phyloP scores from a whole-genome alignment of 1,140 invertebrate species.

The Propsilocerus akamusi region DNA sequence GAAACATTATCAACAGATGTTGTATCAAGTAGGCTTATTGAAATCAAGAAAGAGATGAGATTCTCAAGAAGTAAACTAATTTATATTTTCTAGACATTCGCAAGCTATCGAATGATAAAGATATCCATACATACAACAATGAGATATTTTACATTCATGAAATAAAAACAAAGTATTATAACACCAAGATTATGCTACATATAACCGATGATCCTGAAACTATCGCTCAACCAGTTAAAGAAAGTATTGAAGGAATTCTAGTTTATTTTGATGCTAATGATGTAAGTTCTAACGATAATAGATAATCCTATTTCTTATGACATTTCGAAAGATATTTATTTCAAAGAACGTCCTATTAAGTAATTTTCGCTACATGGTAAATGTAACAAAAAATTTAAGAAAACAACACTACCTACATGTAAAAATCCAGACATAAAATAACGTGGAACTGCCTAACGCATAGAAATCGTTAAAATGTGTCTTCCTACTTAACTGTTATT shows the following conservation, averaged over 20 bases:
- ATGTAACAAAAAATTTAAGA: not conserved
- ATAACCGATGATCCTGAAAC: not conserved
- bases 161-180: slow-evolving; percentile 7
- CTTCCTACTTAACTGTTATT: no score
- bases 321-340: not conserved
- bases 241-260: slow-evolving; percentile 2
- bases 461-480: no score
- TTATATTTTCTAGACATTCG: not conserved
- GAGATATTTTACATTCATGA: not conserved
- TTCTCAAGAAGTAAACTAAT: not conserved
- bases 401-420: no score
- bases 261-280: slow-evolving; percentile 7
- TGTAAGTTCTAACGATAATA: not conserved
- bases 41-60: no score
- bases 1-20: no score
- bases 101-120: not conserved
- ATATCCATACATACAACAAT: not conserved
- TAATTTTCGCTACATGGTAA: no score
- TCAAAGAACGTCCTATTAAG: no score
- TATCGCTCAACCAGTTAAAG: not conserved
- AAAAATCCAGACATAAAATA: no score
- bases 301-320: not conserved
- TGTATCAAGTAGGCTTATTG: no score
- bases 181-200: slow-evolving; percentile 4
- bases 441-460: no score